Evolutionary conservation across 1,140 invertebrate genomes (phyloP).

Genomic region (Listronotus bonariensis): DNA sequence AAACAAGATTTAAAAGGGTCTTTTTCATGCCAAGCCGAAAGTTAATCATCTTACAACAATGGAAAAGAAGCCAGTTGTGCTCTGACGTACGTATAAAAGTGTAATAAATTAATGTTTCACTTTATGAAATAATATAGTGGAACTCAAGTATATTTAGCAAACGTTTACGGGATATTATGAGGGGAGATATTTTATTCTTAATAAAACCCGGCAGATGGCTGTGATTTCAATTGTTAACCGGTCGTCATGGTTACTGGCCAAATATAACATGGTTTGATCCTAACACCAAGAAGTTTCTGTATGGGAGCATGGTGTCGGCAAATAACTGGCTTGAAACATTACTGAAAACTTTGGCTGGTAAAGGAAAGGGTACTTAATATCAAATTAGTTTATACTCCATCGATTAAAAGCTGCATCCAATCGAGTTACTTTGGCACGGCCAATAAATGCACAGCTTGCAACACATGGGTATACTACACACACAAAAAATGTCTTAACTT

Average conservation of each 20-base stretch:
- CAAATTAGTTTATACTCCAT: slow-evolving; percentile 48
- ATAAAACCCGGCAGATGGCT: slow-evolving; percentile 46
- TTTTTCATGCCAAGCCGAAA: slow-evolving; percentile 36
- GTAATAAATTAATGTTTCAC: slow-evolving; percentile 49
- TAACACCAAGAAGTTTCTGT: slow-evolving; percentile 11
- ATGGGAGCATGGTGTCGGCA: not conserved
- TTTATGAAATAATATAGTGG: slow-evolving; percentile 50
- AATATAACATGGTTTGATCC: slow-evolving; percentile 40
- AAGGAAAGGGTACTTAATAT: slow-evolving; percentile 44
- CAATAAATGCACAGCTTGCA: too few relatives aligned
- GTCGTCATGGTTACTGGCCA: slow-evolving; percentile 50
- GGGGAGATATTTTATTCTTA: slow-evolving; percentile 43
- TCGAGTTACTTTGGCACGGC: not conserved
- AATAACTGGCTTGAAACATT: not conserved
- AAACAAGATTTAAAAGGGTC: slow-evolving; percentile 44
- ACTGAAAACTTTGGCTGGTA: slow-evolving; percentile 39
- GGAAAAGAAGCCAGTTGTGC: slow-evolving; percentile 33
- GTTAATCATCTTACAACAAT: slow-evolving; percentile 47
- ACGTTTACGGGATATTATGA: slow-evolving; percentile 48
- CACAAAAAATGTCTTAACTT: too few relatives aligned
- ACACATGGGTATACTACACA: too few relatives aligned
- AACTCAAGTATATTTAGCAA: slow-evolving; percentile 50
- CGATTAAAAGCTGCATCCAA: slow-evolving; percentile 30
- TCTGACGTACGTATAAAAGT: slow-evolving; percentile 41
- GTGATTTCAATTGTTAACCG: slow-evolving; percentile 47